Evolutionary conservation across 2,797 vertebrate genomes (phyloP), one percentile per base, ranked within the genome.

Genomic region (Pangasius larnaudii): DNA sequence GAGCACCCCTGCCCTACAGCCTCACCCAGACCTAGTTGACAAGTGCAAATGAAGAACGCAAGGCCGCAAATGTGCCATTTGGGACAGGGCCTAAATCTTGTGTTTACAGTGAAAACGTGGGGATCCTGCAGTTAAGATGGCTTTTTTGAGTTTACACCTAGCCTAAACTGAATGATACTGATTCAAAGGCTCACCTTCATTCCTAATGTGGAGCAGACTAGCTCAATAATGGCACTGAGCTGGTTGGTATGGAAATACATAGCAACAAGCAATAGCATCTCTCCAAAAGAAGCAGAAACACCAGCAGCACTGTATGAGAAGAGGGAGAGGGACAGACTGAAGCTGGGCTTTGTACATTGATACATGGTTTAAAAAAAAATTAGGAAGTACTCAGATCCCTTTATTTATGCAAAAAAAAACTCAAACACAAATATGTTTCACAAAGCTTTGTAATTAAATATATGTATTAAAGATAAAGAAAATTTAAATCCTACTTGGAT

Each of bases 241-340:
- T 99, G 99, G 94, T 98, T 99, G 94, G 98, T 99, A 93, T 99
- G 98, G 96, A 99, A 99, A 93, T 99, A 99, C 99, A 99, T 99
- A 91, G 99, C 99, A 90, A 99, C 99, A 96, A 99, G 93, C 92
- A 99, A 95, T 33, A 99, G 95, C 98, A 99, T 99, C 96, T 99
- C 99, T 93, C 99, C 98, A 92, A 99, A 99, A 90, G 99, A 99
- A 91, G 99, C 99, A 75, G 98, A 97, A 61, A 99, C 99, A 18
- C 99, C 98, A 72, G 99, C 98, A 92, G 98, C 99, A 93, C 99
- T 99, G 94, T 86, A 67, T 67, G 9, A 88, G 88, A 83, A 85
- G 91, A 90, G 42, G 33, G 33, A 24, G 36, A 49, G 42, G n/a
- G n/a, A 33, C 14, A 51, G n/a, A 84, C 14, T n/a, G 27, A 51